These are phyloP conservation scores for Lepidochitona cinerea DNA, from an alignment of 2,888 invertebrate genomes.

Conservation along the genomic window DNA sequence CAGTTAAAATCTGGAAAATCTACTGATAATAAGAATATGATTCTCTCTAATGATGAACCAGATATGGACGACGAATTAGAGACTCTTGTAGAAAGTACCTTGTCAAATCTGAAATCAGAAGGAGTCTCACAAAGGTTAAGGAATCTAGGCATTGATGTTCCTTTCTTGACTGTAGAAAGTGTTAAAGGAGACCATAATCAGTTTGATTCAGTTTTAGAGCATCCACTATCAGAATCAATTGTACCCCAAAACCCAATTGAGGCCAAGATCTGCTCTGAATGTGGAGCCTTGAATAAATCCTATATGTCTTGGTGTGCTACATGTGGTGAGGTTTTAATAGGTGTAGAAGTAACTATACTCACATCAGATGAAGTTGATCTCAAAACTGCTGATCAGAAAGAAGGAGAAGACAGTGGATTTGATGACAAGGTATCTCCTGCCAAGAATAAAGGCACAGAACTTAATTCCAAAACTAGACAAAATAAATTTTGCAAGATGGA, in stretches of 20 bases:
- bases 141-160: conserved; percentile 50
- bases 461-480: no score
- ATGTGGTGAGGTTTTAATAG: conserved; percentile 60
- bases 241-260: conserved; percentile 23
- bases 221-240: not conserved
- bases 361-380: conserved; percentile 36
- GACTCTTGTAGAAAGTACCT: conserved; percentile 40
- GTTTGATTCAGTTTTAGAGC: not conserved
- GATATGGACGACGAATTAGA: conserved; percentile 22
- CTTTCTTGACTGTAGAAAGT: conserved; percentile 28
- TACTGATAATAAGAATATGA: not conserved
- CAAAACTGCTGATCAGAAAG: not conserved
- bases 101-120: conserved; percentile 45
- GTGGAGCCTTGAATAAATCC: conserved; percentile 53
- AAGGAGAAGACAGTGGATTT: not conserved
- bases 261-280: conserved; percentile 55
- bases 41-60: conserved; percentile 8
- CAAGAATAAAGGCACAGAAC: not conserved
- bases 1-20: not conserved
- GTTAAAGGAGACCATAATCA: not conserved
- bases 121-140: conserved; percentile 55
- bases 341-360: conserved; percentile 47
- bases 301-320: conserved; percentile 62
- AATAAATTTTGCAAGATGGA: conserved; percentile 15
- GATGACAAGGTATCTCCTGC: not conserved